Evolutionary conservation across 2,888 invertebrate species (phyloP).

Genomic region (Celastrina argiolus): DNA sequence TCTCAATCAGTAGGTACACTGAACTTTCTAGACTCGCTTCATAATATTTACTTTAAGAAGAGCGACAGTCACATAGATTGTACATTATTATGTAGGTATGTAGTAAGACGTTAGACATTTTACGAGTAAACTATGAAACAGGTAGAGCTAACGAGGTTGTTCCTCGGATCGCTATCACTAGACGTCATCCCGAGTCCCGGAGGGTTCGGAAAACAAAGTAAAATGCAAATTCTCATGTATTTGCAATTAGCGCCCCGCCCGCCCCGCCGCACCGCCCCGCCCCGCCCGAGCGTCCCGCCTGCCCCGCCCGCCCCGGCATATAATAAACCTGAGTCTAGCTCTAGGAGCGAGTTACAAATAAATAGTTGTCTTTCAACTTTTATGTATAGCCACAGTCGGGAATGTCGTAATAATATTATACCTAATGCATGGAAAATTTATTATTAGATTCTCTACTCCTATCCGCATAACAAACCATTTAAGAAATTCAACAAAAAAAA

Average conservation of each 20-base stretch:
- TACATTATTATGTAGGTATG: no score
- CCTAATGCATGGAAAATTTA: no score
- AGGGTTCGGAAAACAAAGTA: constrained; percentile 63
- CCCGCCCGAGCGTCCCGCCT: no score
- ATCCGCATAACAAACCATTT: no score
- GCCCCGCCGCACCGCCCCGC: constrained; percentile 25
- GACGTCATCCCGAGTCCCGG: constrained; percentile 42
- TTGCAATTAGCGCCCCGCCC: constrained; percentile 60
- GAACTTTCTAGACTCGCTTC: no score
- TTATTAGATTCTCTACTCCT: no score
- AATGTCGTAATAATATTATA: no score
- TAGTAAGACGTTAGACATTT: not conserved
- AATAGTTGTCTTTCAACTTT: no score
- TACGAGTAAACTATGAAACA: constrained; percentile 4
- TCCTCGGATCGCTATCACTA: constrained; percentile 35
- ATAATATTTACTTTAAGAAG: not conserved
- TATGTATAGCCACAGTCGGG: no score
- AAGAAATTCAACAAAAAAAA: no score
- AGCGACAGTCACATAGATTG: not conserved
- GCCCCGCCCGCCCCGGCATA: constrained; percentile 31
- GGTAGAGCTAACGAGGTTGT: constrained; percentile 30
- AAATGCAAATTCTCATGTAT: constrained; percentile 74
- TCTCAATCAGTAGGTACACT: no score
- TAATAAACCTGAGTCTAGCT: constrained; percentile 38
- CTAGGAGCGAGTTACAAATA: constrained; percentile 22